Base-by-base conservation (phyloP, 2,888 invertebrate genomes). In the Leucophenga montana region DNA sequence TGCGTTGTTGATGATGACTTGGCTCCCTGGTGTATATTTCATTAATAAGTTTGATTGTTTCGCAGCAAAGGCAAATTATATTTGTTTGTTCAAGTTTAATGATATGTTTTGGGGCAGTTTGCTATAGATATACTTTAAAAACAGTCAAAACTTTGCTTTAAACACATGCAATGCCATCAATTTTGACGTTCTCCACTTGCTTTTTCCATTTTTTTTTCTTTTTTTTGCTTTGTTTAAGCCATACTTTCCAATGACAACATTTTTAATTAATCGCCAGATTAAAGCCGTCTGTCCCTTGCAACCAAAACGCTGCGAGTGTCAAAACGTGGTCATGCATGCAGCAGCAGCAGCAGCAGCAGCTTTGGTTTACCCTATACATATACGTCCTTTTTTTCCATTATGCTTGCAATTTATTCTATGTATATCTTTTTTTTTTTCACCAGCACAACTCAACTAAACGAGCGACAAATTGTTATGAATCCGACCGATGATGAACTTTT, bases 181-280 rank as follows among this genome's bases (percentile, higher is more conserved):
- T 81, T 83, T 81, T 77, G 74, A 14, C 31, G 14, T 18, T 9
- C 22, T 13, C 54, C 57, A 57, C n/a, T n/a, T n/a, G n/a, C n/a
- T n/a, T n/a, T n/a, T n/a, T 57, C 14, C 57, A 27, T 57, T 22
- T 18, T 20, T 56, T 22, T 56, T 22, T 54, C 3, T 54, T 9
- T 54, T 54, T 16, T 56, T 22, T 13, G 50, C 50, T 13, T 56
- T 50, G 50, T 50, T 50, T 50, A 84, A 86, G 76, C 85, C 83
- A 80, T 84, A 13, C 46, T 85, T 78, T 78, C 69, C 75, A 83
- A 80, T 79, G 86, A 82, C 86, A 86, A 85, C 83, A 79, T 83
- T 85, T 85, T 85, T 85, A 85, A 85, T 85, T 85, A 85, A 85
- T 85, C 86, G 86, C 75, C 78, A 82, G 82, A 85, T 85, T 82